A percentile compares a stretch with the other conserved stretches of the same genome.
Conservation (phyloP, 2,888 invertebrate species). For the Fragum sueziense region DNA sequence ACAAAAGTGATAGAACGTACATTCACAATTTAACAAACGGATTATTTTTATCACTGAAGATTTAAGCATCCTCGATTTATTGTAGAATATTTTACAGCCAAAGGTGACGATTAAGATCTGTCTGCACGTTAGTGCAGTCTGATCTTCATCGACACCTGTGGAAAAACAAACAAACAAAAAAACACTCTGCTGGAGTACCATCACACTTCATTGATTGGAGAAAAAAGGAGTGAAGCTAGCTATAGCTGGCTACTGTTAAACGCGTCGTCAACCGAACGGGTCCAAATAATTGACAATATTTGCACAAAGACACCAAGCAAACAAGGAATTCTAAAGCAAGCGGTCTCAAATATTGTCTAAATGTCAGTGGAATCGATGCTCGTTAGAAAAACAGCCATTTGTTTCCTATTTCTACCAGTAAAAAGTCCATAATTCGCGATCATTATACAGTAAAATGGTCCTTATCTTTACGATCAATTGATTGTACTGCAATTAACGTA, state of each 20-base stretch:
- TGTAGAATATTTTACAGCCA: background rate
- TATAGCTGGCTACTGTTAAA: too few relatives aligned
- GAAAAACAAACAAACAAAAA: background rate
- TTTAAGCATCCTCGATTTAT: too few relatives aligned
- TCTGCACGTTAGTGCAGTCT: background rate
- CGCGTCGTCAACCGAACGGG: background rate
- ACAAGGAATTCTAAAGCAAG: background rate
- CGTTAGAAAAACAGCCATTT: conserved; percentile 3
- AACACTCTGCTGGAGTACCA: too few relatives aligned
- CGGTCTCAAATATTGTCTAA: background rate
- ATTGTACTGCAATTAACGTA: background rate
- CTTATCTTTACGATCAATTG: background rate
- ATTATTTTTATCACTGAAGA: too few relatives aligned
- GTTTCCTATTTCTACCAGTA: background rate
- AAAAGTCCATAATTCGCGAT: background rate
- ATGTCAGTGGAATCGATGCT: conserved; percentile 7
- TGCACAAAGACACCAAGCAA: conserved; percentile 9
- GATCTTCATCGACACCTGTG: background rate
- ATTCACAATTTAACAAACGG: too few relatives aligned
- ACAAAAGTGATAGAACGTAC: too few relatives aligned
- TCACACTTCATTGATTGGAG: too few relatives aligned
- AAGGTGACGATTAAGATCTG: background rate
- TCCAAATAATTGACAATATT: conserved; percentile 2
- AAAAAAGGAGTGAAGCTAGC: too few relatives aligned
- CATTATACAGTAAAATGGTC: background rate